Base-by-base conservation (phyloP, 2,797 vertebrate species). In the Lithobates pipiens region DNA sequence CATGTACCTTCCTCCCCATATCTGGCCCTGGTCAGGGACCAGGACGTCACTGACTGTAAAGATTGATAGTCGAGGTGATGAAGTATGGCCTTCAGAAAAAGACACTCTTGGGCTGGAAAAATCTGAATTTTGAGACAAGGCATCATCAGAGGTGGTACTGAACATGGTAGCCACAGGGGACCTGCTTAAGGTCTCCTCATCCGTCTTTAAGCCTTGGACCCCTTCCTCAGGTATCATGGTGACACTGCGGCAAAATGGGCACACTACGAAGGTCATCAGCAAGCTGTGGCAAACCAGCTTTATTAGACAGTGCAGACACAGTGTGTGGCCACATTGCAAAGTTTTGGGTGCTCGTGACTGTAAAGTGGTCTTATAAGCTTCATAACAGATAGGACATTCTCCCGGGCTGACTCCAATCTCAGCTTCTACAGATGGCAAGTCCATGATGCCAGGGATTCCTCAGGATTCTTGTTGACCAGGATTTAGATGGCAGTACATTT, bases 371-470 rank as follows among this genome's bases (percentile, higher is more conserved):
- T 80, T 16, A 0, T 82, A 93, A 0, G 78, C 27, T 81, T 93
- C 92, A 0, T 89, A 92, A 90, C 92, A 92, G 83, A 93, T 93
- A 46, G 89, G 85, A 0, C 92, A 93, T 81, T 92, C 92, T 1
- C 74, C 69, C 0, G 3, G 0, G 65, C 82, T 83, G 0, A 16
- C 32, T 0, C 74, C 71, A 0, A 27, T 21, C 61, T 42, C 65
- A n/a, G 18, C 16, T 10, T n/a, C 80, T 3, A 83, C 5, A 0
- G 75, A 21, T 5, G 69, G 18, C 61, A 65, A 27, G 0, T 83
- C 86, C 88, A 86, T 85, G 39, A 44, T 70, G 25, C 63, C 83
- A 79, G 81, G 84, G 65, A 44, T 0, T 18, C 27, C 27, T 29
- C n/a, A 21, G 25, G n/a, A 70, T 36, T 71, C 16, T 68, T 27